Evolutionary conservation across 2,888 invertebrate genomes (phyloP).

Genomic region (Sturmia bella): DNA sequence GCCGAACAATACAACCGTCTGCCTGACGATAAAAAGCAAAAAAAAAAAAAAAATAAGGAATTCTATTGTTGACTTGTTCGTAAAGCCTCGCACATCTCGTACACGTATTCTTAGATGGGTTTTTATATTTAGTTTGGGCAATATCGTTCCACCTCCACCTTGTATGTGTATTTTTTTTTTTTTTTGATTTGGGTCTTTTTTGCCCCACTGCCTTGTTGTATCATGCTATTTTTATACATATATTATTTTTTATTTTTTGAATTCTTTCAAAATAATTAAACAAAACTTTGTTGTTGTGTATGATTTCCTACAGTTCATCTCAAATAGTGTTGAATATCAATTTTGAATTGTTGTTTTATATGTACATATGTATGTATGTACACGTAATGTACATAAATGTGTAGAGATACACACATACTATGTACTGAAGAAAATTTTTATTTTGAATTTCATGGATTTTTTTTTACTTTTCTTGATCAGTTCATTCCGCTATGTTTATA

Average conservation of each 20-base stretch:
- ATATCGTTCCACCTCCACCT: conserved; percentile 67
- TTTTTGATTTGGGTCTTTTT: conserved; percentile 26
- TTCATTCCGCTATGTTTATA: conserved; percentile 61
- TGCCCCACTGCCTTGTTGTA: conserved; percentile 56
- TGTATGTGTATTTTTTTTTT: conserved; percentile 49
- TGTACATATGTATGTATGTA: too few species aligned
- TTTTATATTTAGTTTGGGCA: conserved; percentile 38
- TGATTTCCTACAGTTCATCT: conserved; percentile 52
- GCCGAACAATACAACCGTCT: conserved; percentile 54
- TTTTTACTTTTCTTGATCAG: conserved; percentile 48
- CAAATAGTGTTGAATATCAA: conserved; percentile 80
- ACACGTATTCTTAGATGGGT: conserved; percentile 23
- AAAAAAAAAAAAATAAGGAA: conserved; percentile 26
- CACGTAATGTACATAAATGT: too few species aligned
- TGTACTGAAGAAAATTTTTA: conserved; percentile 10
- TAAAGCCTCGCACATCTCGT: conserved; percentile 29
- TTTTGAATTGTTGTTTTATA: conserved; percentile 71
- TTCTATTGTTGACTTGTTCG: conserved; percentile 57
- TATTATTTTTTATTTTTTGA: conserved; percentile 66
- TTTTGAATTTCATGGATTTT: conserved; percentile 64
- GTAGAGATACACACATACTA: too few species aligned
- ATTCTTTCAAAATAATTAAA: conserved; percentile 20
- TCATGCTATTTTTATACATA: conserved; percentile 70
- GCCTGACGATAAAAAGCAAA: conserved; percentile 60
- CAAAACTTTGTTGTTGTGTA: conserved; percentile 22